Evolutionary conservation across 1,140 invertebrate genomes (phyloP).

Genomic region (Drosophila dunni): DNA sequence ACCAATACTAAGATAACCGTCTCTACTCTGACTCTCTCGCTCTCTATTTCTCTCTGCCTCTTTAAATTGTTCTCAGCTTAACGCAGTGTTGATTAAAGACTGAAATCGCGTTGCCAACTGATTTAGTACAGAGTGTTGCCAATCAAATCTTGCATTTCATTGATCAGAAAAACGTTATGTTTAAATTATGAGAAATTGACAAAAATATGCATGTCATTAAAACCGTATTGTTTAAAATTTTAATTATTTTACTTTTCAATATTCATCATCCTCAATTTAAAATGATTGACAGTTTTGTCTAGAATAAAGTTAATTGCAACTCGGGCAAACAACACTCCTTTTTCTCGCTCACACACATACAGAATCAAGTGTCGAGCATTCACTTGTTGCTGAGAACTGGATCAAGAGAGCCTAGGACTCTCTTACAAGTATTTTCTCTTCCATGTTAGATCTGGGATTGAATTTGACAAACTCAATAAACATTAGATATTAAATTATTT

Average conservation of each 20-base stretch:
- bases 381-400: conserved; percentile 40
- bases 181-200: neutral
- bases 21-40: neutral
- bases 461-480: neutral
- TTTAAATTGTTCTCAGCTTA: conserved; percentile 1
- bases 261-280: neutral
- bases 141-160: neutral
- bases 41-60: conserved; percentile 17
- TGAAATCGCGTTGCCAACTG: conserved; percentile 21
- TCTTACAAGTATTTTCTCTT: conserved; percentile 4
- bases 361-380: neutral
- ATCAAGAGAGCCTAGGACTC: conserved; percentile 2
- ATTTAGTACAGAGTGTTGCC: conserved; percentile 2
- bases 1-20: conserved; percentile 34
- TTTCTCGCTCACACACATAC: conserved; percentile 1
- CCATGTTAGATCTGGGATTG: neutral
- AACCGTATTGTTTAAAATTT: too few species aligned
- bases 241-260: neutral
- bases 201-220: neutral
- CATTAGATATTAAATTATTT: neutral
- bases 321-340: conserved; percentile 26
- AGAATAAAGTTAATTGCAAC: conserved; percentile 9
- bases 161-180: conserved; percentile 14
- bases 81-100: conserved; percentile 23
- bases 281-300: neutral